Conservation (phyloP, 2,888 invertebrate genomes). For the Pandemis cinnamomeana region DNA sequence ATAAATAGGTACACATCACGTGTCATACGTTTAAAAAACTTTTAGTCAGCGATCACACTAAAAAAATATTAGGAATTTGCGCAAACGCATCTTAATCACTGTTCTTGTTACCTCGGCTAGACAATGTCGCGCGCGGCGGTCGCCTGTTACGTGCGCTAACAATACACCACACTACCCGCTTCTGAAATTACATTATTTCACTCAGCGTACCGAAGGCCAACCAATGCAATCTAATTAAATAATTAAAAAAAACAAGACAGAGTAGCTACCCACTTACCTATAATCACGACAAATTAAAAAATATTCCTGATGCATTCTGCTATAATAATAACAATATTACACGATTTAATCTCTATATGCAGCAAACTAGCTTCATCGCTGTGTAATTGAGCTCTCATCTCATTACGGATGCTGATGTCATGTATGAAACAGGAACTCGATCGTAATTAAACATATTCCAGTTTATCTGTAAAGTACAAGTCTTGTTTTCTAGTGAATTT, state of each 20-base stretch:
- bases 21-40: too few species aligned
- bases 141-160: conserved; percentile 56
- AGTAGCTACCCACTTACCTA: conserved; percentile 1
- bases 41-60: too few species aligned
- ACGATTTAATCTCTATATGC: conserved; percentile 37
- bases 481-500: not conserved
- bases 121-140: conserved; percentile 60
- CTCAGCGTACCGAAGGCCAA: conserved; percentile 6
- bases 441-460: conserved; percentile 15
- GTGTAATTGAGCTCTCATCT: conserved; percentile 37
- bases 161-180: conserved; percentile 43
- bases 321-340: conserved; percentile 25
- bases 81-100: conserved; percentile 53
- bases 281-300: conserved; percentile 28
- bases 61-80: not conserved
- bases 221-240: conserved; percentile 14
- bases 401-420: conserved; percentile 39
- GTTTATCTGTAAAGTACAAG: conserved; percentile 4
- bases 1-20: too few species aligned
- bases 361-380: conserved; percentile 23
- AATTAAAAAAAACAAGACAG: conserved; percentile 21
- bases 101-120: conserved; percentile 60
- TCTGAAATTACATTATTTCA: conserved; percentile 11
- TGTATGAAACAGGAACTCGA: conserved; percentile 32
- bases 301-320: conserved; percentile 18